Percentiles rank a stretch among this genome's conserved stretches.
phyloP scores from a whole-genome alignment of 1,140 invertebrate genomes.

The Eumeta japonica region DNA sequence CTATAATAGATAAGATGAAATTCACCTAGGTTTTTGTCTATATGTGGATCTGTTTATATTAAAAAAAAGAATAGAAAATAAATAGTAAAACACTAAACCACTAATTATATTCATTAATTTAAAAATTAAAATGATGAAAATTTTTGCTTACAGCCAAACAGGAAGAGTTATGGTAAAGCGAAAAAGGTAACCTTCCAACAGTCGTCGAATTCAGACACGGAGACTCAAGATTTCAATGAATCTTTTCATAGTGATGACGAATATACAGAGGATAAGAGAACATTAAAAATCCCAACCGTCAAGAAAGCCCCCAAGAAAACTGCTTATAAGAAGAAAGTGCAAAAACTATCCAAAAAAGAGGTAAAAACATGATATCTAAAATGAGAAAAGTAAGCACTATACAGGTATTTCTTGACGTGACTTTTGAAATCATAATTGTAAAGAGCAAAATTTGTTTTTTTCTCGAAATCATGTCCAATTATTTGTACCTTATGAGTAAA shows the following conservation, averaged over 20 bases:
- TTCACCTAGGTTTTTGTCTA: no score
- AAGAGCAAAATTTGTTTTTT: no score
- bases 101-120: not conserved
- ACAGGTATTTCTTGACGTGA: no score
- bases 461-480: no score
- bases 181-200: constrained; percentile 38
- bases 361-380: no score
- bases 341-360: constrained; percentile 36
- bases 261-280: constrained; percentile 25
- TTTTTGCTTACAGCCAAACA: constrained; percentile 24
- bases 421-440: no score
- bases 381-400: no score
- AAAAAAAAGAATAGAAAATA: no score
- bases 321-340: constrained; percentile 27
- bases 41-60: no score
- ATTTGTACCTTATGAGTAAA: no score
- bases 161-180: constrained; percentile 43
- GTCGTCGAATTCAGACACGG: constrained; percentile 19
- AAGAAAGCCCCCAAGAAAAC: constrained; percentile 26
- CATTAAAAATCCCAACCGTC: constrained; percentile 27
- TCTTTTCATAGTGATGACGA: constrained; percentile 22
- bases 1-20: no score
- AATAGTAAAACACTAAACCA: no score
- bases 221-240: constrained; percentile 14
- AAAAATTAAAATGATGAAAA: not conserved